phyloP scores from a whole-genome alignment of 2,113 vertebrate genomes.

The Pomatostomus ruficeps region DNA sequence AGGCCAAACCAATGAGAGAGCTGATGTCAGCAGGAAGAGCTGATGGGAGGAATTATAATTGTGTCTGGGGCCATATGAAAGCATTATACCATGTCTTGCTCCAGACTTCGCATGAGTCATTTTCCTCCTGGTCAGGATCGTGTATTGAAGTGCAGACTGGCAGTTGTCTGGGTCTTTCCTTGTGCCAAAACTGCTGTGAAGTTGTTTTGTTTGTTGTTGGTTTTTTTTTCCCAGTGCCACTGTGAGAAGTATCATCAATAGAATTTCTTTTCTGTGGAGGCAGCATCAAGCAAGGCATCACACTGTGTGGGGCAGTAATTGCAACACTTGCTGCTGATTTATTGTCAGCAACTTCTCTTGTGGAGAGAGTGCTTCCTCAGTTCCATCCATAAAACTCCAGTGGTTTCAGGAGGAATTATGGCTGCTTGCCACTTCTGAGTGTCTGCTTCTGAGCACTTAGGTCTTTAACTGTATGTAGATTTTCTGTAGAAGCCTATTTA shows the following conservation, averaged over 20 bases:
- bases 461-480: background rate
- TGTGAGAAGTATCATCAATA: conserved; percentile 36
- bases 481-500: background rate
- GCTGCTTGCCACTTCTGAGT: conserved; percentile 19
- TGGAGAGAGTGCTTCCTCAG: conserved; percentile 1
- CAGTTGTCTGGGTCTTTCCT: conserved; percentile 40
- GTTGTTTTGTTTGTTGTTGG: conserved; percentile 17
- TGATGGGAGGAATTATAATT: conserved; percentile 62
- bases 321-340: conserved; percentile 46
- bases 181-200: conserved; percentile 54
- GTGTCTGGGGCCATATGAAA: conserved; percentile 62
- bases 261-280: conserved; percentile 25
- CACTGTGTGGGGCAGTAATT: conserved; percentile 14
- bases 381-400: background rate
- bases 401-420: conserved; percentile 19
- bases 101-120: conserved; percentile 54
- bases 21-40: conserved; percentile 61
- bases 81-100: conserved; percentile 54
- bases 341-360: conserved; percentile 46
- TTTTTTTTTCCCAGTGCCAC: conserved; percentile 20
- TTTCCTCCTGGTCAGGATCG: conserved; percentile 60
- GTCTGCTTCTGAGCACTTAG: background rate
- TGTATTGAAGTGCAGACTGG: conserved; percentile 51
- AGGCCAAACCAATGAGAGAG: conserved; percentile 59
- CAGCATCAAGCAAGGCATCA: conserved; percentile 27